Base-by-base conservation (phyloP, 2,888 invertebrate genomes). In the Scotopteryx bipunctaria region DNA sequence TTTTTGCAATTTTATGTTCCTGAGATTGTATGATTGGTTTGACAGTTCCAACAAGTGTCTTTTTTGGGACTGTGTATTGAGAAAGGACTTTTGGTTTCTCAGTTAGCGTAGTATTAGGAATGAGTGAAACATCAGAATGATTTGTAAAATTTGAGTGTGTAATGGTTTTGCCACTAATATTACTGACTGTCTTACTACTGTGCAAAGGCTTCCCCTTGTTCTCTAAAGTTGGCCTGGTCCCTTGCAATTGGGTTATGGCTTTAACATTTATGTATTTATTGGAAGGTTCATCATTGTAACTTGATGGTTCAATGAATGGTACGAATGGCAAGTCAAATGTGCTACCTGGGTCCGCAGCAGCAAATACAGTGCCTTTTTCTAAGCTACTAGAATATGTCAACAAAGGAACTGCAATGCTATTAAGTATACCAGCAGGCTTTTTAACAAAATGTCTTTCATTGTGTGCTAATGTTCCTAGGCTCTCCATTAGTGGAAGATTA, bases 331-430 rank as follows among this genome's bases (percentile, higher is more conserved):
- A 11, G 2, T 36, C 9, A 45, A 25, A 50, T 19, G 1, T 9
- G 21, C 0, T 9, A 35, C 5, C 25, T 11, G 46, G 32, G 17
- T 42, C 32, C 5, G 4, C 25, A 6, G 46, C 41, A 14, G 37
- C 32, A 46, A 52, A 46, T 8, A 52, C 37, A 8, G 52, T 52
- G 3, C 46, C 46, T 2, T 25, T n/a, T 13, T 46, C 37, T 13
- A 44, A 16, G n/a, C 50, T 57, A 21, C 37, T 52, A 13, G 15
- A 32, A 14, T 52, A 52, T 6, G 52, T 19, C 45, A 48, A 31
- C 1, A 45, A 45, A 3, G 49, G 49, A 16, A 45, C 55, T 25
- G 52, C n/a, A 1, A 52, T 52, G 9, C 35, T 32, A 9, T 42
- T 46, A 1, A 13, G 25, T 19, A 15, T 32, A 8, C 42, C 42